These are phyloP conservation scores for Ptilodon capucinus DNA, from an alignment of 2,888 invertebrate species.

Conservation along the genomic window DNA sequence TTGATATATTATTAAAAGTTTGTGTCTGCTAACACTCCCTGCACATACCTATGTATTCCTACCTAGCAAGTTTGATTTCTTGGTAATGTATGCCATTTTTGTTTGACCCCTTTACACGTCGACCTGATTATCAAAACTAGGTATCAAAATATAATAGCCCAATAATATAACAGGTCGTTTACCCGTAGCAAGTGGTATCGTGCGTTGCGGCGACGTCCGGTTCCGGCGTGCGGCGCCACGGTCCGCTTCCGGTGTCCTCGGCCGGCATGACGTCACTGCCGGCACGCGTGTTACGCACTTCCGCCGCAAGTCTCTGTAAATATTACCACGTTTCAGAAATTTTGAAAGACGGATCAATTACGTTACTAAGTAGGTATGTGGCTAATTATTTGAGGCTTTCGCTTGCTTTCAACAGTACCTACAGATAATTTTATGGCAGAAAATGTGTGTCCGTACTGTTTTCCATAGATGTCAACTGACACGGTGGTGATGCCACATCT, in stretches of 20 bases:
- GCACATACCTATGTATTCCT: too few relatives aligned
- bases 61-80: too few relatives aligned
- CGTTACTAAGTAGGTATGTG: background rate
- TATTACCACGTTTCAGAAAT: conserved; percentile 30
- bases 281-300: conserved; percentile 71
- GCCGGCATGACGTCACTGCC: conserved; percentile 66
- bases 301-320: conserved; percentile 51
- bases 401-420: too few relatives aligned
- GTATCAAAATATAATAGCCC: conserved; percentile 22
- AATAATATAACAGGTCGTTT: conserved; percentile 57
- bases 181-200: conserved; percentile 64
- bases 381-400: too few relatives aligned
- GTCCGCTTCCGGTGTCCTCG: conserved; percentile 68
- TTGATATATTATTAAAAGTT: too few relatives aligned
- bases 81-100: too few relatives aligned
- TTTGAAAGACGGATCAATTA: conserved; percentile 7
- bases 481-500: too few relatives aligned
- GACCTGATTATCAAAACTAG: background rate
- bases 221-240: conserved; percentile 71
- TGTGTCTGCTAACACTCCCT: too few relatives aligned
- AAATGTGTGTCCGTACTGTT: too few relatives aligned
- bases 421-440: too few relatives aligned
- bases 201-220: conserved; percentile 63
- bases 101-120: too few relatives aligned
- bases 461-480: too few relatives aligned